A percentile compares a stretch with the other conserved stretches of the same genome.
Conservation (phyloP, 2,113 vertebrate genomes). For the Actenoides lindsayi region DNA sequence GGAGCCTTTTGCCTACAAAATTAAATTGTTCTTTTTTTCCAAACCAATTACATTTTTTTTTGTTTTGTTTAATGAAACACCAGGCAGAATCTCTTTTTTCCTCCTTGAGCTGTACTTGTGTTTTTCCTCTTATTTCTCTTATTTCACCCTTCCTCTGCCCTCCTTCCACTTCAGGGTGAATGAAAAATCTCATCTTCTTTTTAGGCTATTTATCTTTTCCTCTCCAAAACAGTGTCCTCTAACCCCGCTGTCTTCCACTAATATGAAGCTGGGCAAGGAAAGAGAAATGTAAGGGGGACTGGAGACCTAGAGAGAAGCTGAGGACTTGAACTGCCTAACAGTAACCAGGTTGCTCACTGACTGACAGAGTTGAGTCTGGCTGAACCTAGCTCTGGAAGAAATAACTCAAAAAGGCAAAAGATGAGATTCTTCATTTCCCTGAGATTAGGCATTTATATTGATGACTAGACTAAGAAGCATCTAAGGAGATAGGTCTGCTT, state of each 20-base stretch:
- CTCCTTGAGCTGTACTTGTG: conserved; percentile 24
- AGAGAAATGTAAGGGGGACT: not conserved
- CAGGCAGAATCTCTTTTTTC: conserved; percentile 22
- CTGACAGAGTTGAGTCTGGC: not conserved
- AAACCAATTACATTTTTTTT: conserved; percentile 32
- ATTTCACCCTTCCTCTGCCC: not conserved
- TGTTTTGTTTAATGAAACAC: conserved; percentile 69
- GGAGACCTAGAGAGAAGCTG: not conserved
- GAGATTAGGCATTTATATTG: not conserved
- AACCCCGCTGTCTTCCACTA: not conserved
- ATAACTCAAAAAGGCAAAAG: not conserved
- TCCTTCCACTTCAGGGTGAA: not conserved
- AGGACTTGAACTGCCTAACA: not conserved
- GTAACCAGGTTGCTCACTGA: not conserved
- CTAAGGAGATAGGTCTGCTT: not conserved
- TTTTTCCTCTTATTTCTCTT: conserved; percentile 24
- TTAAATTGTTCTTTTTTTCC: conserved; percentile 50
- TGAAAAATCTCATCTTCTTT: conserved; percentile 47
- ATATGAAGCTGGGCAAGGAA: not conserved
- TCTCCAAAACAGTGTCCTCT: not conserved
- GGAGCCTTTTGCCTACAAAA: conserved; percentile 37
- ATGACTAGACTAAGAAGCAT: not conserved
- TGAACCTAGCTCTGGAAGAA: not conserved
- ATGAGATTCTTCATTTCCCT: not conserved
- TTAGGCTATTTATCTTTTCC: conserved; percentile 42